These are phyloP conservation scores for Drosophila yakuba DNA, from an alignment of 1,140 invertebrate species.

Conservation along the genomic window DNA sequence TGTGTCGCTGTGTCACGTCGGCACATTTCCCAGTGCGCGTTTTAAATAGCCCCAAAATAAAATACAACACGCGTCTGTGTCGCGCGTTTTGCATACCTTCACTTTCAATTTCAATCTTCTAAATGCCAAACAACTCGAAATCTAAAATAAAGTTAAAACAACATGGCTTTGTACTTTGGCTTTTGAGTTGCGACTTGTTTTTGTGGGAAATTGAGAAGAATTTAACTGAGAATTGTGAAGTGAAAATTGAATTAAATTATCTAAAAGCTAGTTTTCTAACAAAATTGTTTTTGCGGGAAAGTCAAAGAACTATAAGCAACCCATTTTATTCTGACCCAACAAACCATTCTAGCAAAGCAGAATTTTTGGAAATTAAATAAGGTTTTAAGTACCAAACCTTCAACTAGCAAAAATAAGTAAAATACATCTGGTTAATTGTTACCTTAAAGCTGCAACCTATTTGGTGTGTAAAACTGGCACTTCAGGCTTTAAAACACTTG, in stretches of 20 bases:
- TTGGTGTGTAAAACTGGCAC: conserved; percentile 10
- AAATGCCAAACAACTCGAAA: conserved; percentile 37
- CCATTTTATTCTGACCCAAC: not conserved
- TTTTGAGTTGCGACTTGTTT: not conserved
- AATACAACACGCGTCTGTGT: conserved; percentile 36
- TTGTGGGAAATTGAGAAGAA: not conserved
- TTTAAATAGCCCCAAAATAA: conserved; percentile 46
- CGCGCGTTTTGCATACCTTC: conserved; percentile 49
- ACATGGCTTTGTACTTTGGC: not conserved
- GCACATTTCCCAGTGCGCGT: conserved; percentile 48
- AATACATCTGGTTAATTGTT: conserved; percentile 8
- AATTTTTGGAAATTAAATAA: not conserved
- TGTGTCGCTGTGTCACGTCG: conserved; percentile 75
- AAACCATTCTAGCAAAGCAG: not conserved
- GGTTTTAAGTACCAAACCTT: no score
- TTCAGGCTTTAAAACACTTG: conserved; percentile 16
- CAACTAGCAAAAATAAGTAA: not conserved
- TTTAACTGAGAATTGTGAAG: not conserved
- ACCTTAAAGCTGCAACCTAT: conserved; percentile 23
- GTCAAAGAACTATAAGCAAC: not conserved
- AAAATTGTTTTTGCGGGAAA: no score
- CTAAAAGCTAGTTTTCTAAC: no score
- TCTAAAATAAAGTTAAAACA: conserved; percentile 14
- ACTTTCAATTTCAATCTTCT: conserved; percentile 23
- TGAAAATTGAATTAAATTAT: not conserved